Percentiles rank a stretch among this genome's conserved stretches.
Conservation (phyloP, 2,113 vertebrate genomes). For the Gyps fulvus region DNA sequence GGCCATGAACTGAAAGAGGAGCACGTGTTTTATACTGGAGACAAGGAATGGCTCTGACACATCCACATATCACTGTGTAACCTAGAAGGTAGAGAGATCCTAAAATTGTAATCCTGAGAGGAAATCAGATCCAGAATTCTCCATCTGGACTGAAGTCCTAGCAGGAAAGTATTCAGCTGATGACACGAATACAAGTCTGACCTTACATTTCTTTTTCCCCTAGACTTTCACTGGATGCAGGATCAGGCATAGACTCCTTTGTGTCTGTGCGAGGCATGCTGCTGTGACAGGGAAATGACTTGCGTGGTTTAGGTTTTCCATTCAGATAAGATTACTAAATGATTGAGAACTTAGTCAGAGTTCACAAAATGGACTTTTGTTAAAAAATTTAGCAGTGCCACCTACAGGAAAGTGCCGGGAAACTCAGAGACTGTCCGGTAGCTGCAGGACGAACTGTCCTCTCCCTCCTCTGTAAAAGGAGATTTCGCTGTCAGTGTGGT, state of each 20-base stretch:
- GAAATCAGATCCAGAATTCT: not conserved
- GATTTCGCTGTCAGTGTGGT: not conserved
- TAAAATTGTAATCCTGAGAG: not conserved
- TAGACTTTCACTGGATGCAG: not conserved
- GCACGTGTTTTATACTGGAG: not conserved
- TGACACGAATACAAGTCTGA: not conserved
- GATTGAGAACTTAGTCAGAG: not conserved
- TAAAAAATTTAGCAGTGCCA: constrained; percentile 68
- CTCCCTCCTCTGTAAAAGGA: not conserved
- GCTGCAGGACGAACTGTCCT: not conserved
- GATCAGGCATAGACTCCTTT: not conserved
- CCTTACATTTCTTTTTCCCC: not conserved
- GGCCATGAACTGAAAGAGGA: not conserved
- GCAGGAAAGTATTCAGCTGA: not conserved
- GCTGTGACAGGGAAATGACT: not conserved
- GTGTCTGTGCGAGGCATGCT: not conserved
- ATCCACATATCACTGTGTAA: not conserved
- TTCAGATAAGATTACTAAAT: not conserved
- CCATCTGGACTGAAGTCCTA: not conserved
- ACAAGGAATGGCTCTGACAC: rapidly evolving
- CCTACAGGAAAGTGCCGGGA: constrained; percentile 51
- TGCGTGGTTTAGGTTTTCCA: not conserved
- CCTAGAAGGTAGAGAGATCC: not conserved
- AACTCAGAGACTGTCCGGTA: not conserved
- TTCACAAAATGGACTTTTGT: not conserved